Conservation (phyloP, 2,113 vertebrate genomes). For the Notothenia coriiceps region DNA sequence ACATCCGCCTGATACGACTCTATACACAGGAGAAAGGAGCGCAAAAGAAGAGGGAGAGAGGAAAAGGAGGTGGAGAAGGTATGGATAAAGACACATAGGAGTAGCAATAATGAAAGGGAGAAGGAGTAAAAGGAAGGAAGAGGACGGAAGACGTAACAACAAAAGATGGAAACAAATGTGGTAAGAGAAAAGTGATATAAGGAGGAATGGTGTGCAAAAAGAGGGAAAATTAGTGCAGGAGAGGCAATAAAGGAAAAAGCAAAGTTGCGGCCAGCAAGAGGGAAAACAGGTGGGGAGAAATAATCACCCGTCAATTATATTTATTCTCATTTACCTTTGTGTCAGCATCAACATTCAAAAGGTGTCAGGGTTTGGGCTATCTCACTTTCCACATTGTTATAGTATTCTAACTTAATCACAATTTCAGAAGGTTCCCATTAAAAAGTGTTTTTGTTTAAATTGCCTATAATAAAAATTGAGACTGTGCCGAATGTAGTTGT, state of each 20-base stretch:
- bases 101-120: conserved; percentile 14
- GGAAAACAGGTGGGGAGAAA: conserved; percentile 41
- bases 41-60: not conserved
- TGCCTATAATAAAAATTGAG: not conserved
- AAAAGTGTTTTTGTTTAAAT: not conserved
- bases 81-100: conserved; percentile 26
- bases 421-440: not conserved
- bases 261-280: conserved; percentile 42
- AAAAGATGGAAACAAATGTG: conserved; percentile 41
- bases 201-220: conserved; percentile 47
- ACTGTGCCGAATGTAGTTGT: conserved; percentile 20
- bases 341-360: conserved; percentile 40
- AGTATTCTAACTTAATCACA: not conserved
- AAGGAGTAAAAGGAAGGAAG: conserved; percentile 1
- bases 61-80: conserved; percentile 11
- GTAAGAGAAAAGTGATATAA: conserved; percentile 54
- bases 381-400: conserved; percentile 59
- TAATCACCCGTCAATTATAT: conserved; percentile 57
- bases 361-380: conserved; percentile 61
- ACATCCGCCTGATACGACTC: conserved; percentile 99
- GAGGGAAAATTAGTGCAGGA: conserved; percentile 67
- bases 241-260: conserved; percentile 46
- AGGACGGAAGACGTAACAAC: conserved; percentile 29
- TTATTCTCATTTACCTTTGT: conserved; percentile 40
- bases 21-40: conserved; percentile 63